Conservation (phyloP, 2,797 vertebrate species). For the Pipistrellus pipistrellus region DNA sequence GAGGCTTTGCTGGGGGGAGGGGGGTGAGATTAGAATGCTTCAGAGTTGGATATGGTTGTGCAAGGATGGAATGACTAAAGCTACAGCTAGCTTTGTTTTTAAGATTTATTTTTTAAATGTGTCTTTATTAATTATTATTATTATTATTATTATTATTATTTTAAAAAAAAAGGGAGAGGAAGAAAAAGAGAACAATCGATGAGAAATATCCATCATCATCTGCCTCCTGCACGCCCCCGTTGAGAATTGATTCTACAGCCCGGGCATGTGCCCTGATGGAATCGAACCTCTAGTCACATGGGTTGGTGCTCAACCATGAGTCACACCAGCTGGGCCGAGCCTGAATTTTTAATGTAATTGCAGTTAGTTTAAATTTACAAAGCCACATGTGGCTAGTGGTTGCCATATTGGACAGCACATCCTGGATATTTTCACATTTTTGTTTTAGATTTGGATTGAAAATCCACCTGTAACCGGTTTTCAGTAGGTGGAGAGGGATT, state of each 20-base stretch:
- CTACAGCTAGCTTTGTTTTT: background rate
- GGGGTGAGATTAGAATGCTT: background rate
- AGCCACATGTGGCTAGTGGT: background rate
- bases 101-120: background rate
- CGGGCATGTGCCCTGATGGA: background rate
- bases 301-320: background rate
- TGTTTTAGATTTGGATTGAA: background rate
- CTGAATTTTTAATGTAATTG: slow-evolving; percentile 26
- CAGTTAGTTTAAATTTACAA: slow-evolving; percentile 15
- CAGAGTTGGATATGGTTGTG: background rate
- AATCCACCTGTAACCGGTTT: background rate
- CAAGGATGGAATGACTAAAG: background rate
- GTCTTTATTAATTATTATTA: background rate
- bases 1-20: background rate
- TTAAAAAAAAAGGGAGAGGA: no score
- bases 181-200: background rate
- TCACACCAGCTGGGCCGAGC: background rate
- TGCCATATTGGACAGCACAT: background rate
- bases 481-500: background rate
- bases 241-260: background rate
- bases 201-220: background rate
- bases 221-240: no score
- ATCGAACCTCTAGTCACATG: background rate
- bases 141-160: no score
- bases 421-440: background rate